Evolutionary conservation across 2,113 vertebrate species (phyloP).

Genomic region (Mungos mungo): DNA sequence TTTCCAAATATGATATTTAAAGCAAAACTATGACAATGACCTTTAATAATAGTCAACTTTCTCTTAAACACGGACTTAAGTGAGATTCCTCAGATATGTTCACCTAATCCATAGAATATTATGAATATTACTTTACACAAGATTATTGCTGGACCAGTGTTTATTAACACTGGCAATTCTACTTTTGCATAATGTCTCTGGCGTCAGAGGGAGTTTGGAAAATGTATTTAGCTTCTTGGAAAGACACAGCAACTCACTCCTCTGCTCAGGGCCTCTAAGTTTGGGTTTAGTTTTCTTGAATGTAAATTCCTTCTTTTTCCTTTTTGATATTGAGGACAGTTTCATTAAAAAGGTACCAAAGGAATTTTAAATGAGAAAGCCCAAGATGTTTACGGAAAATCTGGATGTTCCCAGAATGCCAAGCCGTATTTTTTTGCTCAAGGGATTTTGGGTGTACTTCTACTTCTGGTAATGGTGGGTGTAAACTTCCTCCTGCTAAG

Average conservation of each 20-base stretch:
- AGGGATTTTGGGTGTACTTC: background rate
- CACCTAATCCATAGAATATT: background rate
- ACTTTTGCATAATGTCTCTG: background rate
- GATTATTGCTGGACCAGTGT: background rate
- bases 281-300: background rate
- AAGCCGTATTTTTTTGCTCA: constrained; percentile 18
- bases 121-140: background rate
- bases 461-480: background rate
- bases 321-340: background rate
- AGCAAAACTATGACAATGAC: background rate
- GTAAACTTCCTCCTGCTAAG: background rate
- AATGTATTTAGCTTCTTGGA: background rate
- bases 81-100: background rate
- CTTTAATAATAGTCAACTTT: background rate
- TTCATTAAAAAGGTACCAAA: background rate
- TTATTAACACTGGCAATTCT: background rate
- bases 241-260: background rate
- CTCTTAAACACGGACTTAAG: background rate
- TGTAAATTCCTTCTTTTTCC: background rate
- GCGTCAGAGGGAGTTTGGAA: background rate
- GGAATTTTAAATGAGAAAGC: constrained; percentile 23
- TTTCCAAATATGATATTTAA: background rate
- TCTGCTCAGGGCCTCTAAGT: background rate
- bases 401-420: background rate
- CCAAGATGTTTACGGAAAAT: constrained; percentile 5